Percentiles rank a stretch among this genome's conserved stretches.
phyloP scores from a whole-genome alignment of 2,797 vertebrate genomes.

The Eulemur rubriventer region DNA sequence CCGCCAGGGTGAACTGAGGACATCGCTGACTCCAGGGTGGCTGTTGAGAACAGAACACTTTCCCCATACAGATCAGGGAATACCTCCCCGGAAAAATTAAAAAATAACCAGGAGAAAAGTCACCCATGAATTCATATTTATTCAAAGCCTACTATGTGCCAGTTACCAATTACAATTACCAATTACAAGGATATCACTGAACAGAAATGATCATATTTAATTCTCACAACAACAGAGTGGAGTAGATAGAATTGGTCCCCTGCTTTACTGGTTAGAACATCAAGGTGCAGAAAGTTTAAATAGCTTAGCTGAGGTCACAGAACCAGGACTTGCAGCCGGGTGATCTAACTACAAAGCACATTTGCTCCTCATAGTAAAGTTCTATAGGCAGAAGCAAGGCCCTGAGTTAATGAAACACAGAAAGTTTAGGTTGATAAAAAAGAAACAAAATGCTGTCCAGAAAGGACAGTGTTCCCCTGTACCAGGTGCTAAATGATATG shows the following conservation, averaged over 20 bases:
- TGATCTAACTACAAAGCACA: not conserved
- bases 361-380: not conserved
- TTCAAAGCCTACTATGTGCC: not conserved
- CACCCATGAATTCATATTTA: not conserved
- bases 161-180: not conserved
- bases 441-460: not conserved
- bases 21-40: constrained; percentile 60
- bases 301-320: not conserved
- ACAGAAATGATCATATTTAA: not conserved
- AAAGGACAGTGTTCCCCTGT: not conserved
- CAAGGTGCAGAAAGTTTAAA: not conserved
- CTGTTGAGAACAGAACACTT: constrained; percentile 74
- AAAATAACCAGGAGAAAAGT: not conserved
- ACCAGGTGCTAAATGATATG: not conserved
- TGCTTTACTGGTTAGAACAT: not conserved
- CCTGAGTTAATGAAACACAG: not conserved
- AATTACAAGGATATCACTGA: not conserved
- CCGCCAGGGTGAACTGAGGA: constrained; percentile 79
- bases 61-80: not conserved
- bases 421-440: not conserved
- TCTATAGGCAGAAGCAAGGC: not conserved
- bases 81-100: not conserved
- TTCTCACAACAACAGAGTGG: not conserved
- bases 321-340: not conserved
- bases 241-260: not conserved